Percentiles rank a stretch among this genome's conserved stretches.
These are phyloP conservation scores for Brachionus koreanus DNA, from an alignment of 1,140 invertebrate species.

Conservation along the genomic window DNA sequence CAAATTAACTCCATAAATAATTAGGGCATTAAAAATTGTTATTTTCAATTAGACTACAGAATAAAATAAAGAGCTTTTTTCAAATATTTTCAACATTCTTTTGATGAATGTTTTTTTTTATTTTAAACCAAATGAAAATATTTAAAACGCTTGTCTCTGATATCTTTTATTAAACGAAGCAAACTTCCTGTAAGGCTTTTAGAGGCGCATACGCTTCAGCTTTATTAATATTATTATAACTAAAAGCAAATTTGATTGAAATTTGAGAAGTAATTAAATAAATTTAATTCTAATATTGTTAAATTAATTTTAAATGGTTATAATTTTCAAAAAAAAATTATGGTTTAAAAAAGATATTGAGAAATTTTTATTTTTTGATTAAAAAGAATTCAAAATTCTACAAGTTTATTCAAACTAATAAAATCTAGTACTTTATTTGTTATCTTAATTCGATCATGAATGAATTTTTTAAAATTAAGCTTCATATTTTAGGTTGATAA, in stretches of 20 bases:
- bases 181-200: not conserved
- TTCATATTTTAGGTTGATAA: too few relatives aligned
- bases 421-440: too few relatives aligned
- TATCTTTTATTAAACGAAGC: not conserved
- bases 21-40: too few relatives aligned
- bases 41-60: too few relatives aligned
- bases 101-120: not conserved
- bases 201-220: not conserved
- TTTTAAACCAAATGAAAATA: not conserved
- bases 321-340: not conserved
- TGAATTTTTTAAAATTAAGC: too few relatives aligned
- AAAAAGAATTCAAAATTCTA: too few relatives aligned
- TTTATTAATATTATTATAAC: not conserved
- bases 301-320: not conserved
- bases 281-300: not conserved
- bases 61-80: too few relatives aligned
- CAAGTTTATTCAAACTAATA: too few relatives aligned
- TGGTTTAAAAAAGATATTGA: not conserved
- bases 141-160: not conserved
- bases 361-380: not conserved
- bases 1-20: too few relatives aligned
- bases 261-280: not conserved
- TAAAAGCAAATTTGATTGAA: not conserved
- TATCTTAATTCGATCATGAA: too few relatives aligned
- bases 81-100: not conserved